phyloP scores from a whole-genome alignment of 1,140 invertebrate species.

The Druon quercuslanigerum region DNA sequence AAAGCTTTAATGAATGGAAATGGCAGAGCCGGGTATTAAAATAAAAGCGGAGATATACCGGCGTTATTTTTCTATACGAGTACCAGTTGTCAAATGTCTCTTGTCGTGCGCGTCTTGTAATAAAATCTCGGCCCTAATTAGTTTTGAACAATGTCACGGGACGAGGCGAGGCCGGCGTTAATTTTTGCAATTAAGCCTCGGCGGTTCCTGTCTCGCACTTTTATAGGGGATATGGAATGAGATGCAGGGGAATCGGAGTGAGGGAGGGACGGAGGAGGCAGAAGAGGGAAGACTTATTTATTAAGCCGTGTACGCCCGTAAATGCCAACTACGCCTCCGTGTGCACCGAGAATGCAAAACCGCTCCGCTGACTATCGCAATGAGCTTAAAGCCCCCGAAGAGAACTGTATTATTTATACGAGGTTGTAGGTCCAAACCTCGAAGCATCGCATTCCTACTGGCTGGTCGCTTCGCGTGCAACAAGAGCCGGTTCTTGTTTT shows the following conservation, averaged over 20 bases:
- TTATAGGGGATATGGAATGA: not conserved
- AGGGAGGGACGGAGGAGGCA: not conserved
- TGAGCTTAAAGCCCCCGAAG: slow-evolving; percentile 11
- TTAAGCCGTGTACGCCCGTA: slow-evolving; percentile 27
- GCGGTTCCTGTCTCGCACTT: not conserved
- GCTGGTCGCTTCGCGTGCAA: slow-evolving; percentile 3
- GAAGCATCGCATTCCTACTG: slow-evolving; percentile 12
- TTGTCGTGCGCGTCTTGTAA: slow-evolving; percentile 39
- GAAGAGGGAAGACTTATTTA: slow-evolving; percentile 21
- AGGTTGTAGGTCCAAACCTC: slow-evolving; percentile 15
- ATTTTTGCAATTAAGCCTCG: slow-evolving; percentile 66
- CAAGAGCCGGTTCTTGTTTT: slow-evolving; percentile 24
- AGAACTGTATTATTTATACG: slow-evolving; percentile 25
- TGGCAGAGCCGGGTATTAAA: not conserved
- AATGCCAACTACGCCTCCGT: slow-evolving; percentile 41
- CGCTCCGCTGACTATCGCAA: slow-evolving; percentile 28
- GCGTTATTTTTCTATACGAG: not conserved
- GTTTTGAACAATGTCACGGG: slow-evolving; percentile 60
- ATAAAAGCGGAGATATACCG: not conserved
- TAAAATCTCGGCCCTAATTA: slow-evolving; percentile 64
- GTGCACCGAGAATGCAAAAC: slow-evolving; percentile 35
- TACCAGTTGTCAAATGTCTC: slow-evolving; percentile 42
- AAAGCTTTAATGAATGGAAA: slow-evolving; percentile 6
- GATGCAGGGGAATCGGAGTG: not conserved
- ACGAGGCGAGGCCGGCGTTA: slow-evolving; percentile 43